A percentile compares a stretch with the other conserved stretches of the same genome.
Evolutionary conservation across 2,113 vertebrate genomes (phyloP).

Genomic region (Nothobranchius kuhntae): DNA sequence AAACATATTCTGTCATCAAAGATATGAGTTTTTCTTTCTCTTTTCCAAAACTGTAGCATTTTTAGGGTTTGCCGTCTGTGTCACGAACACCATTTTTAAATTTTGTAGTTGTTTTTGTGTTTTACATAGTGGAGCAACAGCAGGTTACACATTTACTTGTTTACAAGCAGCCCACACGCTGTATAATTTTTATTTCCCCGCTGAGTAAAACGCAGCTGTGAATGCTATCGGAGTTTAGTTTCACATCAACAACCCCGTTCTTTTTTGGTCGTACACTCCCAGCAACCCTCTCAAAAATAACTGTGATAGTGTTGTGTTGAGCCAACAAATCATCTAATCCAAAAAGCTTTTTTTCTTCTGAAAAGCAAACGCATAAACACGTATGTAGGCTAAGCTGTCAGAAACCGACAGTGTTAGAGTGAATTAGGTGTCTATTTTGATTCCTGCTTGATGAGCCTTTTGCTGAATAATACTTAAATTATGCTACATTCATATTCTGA

Average conservation of each 20-base stretch:
- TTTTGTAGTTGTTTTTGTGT: neutral
- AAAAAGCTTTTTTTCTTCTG: neutral
- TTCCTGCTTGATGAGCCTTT: constrained; percentile 16
- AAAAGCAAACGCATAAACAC: constrained; percentile 5
- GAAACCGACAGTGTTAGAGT: neutral
- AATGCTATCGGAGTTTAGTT: neutral
- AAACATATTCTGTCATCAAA: too few species aligned
- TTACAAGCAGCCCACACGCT: neutral
- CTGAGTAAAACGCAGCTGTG: neutral
- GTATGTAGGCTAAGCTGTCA: constrained; percentile 8
- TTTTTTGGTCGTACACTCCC: constrained; percentile 12
- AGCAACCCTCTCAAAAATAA: neutral
- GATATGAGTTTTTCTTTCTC: too few species aligned
- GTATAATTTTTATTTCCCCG: neutral
- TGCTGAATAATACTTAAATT: constrained; percentile 4
- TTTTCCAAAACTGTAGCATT: neutral
- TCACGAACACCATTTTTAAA: too few species aligned
- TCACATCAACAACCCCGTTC: neutral
- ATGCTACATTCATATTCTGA: neutral
- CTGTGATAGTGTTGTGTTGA: neutral
- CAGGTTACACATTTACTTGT: neutral
- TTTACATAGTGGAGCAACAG: neutral
- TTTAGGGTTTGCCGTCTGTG: too few species aligned
- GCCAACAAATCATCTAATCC: constrained; percentile 7
- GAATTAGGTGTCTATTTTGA: constrained; percentile 15